These are phyloP conservation scores for Tribolium castaneum DNA, from an alignment of 1,140 invertebrate species.

Conservation along the genomic window DNA sequence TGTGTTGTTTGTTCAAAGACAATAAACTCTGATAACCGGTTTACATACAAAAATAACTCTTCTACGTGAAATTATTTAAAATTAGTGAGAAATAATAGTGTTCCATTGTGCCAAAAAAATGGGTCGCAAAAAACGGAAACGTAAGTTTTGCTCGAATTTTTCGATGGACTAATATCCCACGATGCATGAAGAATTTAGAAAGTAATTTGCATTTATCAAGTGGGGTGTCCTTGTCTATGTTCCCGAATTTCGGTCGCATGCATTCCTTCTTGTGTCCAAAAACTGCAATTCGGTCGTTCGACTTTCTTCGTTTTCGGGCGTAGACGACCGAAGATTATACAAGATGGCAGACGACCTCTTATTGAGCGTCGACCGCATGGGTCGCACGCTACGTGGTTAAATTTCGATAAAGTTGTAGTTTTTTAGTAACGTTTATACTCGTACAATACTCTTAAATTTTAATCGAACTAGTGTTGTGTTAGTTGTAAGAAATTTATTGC, in stretches of 20 bases:
- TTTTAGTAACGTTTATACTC: conserved; percentile 26
- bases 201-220: neutral
- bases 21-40: neutral
- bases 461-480: neutral
- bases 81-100: too few relatives aligned
- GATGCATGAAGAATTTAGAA: neutral
- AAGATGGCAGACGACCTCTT: conserved; percentile 60
- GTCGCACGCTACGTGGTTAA: conserved; percentile 62
- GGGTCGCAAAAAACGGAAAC: conserved; percentile 16
- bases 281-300: conserved; percentile 33
- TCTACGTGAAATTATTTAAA: too few relatives aligned
- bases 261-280: conserved; percentile 14
- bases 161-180: neutral
- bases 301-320: conserved; percentile 38
- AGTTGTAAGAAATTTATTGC: conserved; percentile 8
- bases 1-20: neutral
- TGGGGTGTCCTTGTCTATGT: conserved; percentile 8
- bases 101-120: conserved; percentile 6
- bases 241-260: conserved; percentile 3
- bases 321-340: conserved; percentile 45
- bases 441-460: neutral
- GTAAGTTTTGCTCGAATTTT: neutral
- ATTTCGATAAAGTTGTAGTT: neutral
- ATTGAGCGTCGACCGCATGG: conserved; percentile 63
- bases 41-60: neutral